Conservation (phyloP, 2,797 vertebrate genomes). For the Sebastes goodei region DNA sequence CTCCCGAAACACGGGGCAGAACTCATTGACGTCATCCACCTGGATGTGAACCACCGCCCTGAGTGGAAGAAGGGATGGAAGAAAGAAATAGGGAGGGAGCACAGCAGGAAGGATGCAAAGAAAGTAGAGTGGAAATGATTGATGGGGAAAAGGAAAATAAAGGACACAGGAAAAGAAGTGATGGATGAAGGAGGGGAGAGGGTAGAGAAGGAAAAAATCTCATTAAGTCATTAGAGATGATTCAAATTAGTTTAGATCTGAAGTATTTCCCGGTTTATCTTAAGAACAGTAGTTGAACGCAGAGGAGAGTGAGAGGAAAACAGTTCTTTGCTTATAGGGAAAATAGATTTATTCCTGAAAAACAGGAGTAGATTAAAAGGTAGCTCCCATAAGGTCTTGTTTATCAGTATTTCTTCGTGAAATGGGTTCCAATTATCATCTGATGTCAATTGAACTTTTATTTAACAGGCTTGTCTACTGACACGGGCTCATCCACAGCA, state of each 20-base stretch:
- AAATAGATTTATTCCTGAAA: background rate
- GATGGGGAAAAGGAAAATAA: background rate
- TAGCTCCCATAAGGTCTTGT: background rate
- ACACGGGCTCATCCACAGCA: background rate
- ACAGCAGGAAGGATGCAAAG: background rate
- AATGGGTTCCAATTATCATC: background rate
- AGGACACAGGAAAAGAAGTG: background rate
- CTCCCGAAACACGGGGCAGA: constrained; percentile 92
- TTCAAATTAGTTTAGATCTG: constrained; percentile 13
- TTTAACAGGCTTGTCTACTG: background rate
- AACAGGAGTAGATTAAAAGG: background rate
- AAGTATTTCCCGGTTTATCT: background rate
- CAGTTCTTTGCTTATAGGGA: background rate
- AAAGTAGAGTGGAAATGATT: constrained; percentile 10
- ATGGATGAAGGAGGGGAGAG: constrained; percentile 1
- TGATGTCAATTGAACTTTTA: background rate
- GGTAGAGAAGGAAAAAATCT: background rate
- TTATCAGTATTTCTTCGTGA: constrained; percentile 3
- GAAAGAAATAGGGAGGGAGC: background rate
- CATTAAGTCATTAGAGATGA: constrained; percentile 25
- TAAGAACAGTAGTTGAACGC: background rate
- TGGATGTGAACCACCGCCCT: constrained; percentile 98
- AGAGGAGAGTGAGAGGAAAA: background rate
- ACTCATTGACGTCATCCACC: constrained; percentile 97
- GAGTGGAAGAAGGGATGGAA: background rate